Percentiles rank a stretch among this genome's conserved stretches.
phyloP scores from a whole-genome alignment of 92 coral and sea anemone genomes.

The Pocillopora meandrina region DNA sequence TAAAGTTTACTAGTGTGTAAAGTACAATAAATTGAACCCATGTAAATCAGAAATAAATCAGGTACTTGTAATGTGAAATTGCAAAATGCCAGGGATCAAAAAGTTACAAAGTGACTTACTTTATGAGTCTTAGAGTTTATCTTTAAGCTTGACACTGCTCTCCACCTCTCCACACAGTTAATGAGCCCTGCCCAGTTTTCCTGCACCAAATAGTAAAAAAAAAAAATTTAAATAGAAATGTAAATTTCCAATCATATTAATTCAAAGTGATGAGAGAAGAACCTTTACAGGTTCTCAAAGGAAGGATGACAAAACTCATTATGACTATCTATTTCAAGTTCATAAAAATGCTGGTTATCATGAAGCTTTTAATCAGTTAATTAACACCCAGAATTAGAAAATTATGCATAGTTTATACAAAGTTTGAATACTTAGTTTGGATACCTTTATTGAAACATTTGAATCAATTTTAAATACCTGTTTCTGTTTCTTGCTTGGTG shows the following conservation, averaged over 20 bases:
- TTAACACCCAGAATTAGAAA: background rate
- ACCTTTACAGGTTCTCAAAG: no score
- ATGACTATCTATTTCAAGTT: no score
- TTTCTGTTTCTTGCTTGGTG: constrained; percentile 58
- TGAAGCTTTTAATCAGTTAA: background rate
- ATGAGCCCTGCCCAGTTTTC: constrained; percentile 5
- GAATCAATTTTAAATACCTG: constrained; percentile 26
- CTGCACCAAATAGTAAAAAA: background rate
- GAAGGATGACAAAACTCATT: no score
- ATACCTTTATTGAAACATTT: background rate
- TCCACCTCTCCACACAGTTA: constrained; percentile 24
- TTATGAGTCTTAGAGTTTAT: background rate
- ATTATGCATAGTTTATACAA: no score
- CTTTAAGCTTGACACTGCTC: constrained; percentile 4
- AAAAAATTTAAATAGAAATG: background rate
- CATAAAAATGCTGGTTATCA: no score
- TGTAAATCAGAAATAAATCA: no score
- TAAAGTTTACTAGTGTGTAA: no score
- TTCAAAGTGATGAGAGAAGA: no score
- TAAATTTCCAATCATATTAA: no score
- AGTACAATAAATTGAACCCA: no score
- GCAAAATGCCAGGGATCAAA: background rate
- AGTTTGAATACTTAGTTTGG: no score
- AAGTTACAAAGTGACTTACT: background rate
- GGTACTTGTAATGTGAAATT: background rate